Conservation (phyloP, 2,113 vertebrate genomes). For the Poecilia latipinna region DNA sequence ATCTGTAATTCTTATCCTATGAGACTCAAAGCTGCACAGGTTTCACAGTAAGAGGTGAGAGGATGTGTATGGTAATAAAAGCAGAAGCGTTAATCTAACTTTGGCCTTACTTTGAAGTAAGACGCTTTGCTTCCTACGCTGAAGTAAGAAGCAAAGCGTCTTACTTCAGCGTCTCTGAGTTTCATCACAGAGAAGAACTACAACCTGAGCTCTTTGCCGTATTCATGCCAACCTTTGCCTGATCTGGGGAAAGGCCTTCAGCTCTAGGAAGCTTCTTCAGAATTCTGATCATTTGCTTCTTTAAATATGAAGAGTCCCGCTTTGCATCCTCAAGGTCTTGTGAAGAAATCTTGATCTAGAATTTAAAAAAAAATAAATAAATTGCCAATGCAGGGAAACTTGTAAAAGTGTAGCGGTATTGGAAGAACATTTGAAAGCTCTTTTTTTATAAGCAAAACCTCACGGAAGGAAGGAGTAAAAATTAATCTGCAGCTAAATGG, state of each 20-base stretch:
- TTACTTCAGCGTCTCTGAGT: slow-evolving; percentile 10
- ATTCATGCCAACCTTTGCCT: slow-evolving; percentile 61
- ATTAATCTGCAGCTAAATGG: background rate
- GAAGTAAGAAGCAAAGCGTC: background rate
- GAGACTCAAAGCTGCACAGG: background rate
- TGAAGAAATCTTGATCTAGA: slow-evolving; percentile 82
- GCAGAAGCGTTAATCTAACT: too few species aligned
- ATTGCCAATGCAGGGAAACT: background rate
- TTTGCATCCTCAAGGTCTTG: slow-evolving; percentile 87
- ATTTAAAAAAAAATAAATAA: background rate
- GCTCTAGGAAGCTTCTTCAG: slow-evolving; percentile 81
- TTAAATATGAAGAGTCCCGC: slow-evolving; percentile 83
- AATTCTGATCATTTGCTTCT: slow-evolving; percentile 81
- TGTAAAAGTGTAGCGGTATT: background rate
- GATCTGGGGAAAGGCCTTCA: slow-evolving; percentile 69
- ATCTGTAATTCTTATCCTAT: background rate
- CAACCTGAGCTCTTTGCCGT: slow-evolving; percentile 49
- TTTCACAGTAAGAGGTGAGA: background rate
- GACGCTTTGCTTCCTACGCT: too few species aligned
- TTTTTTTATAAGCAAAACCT: background rate
- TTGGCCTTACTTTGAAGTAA: too few species aligned
- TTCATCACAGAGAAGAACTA: background rate
- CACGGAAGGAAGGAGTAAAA: background rate
- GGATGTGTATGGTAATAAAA: too few species aligned
- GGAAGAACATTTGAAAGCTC: background rate